phyloP scores from a whole-genome alignment of 1,140 invertebrate species.

The Idris sp. region DNA sequence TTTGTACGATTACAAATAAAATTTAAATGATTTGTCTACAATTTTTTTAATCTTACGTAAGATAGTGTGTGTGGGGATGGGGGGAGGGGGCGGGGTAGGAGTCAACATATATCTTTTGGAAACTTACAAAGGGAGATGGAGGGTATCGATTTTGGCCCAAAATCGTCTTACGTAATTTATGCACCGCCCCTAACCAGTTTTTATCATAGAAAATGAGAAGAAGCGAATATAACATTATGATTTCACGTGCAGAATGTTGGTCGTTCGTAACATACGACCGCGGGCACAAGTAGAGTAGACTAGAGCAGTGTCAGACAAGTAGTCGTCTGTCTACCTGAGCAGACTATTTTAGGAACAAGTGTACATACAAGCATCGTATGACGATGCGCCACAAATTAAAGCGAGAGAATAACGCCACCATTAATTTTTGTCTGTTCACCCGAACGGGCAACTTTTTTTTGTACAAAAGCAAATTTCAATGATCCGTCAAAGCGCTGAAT shows the following conservation, averaged over 20 bases:
- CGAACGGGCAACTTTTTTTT: conserved; percentile 22
- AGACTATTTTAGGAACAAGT: conserved; percentile 65
- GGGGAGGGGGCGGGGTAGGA: no score
- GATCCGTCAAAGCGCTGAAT: conserved; percentile 18
- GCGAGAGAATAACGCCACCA: conserved; percentile 52
- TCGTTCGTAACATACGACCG: conserved; percentile 37
- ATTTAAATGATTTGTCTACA: no score
- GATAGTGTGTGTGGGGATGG: no score
- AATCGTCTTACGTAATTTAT: no score
- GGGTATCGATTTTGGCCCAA: no score
- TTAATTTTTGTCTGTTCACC: conserved; percentile 28
- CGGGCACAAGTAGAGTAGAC: conserved; percentile 62
- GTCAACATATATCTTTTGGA: no score
- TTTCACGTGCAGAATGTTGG: neutral
- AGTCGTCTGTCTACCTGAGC: conserved; percentile 27
- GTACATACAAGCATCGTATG: conserved; percentile 28
- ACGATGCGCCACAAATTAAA: conserved; percentile 67
- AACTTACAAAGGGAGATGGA: no score
- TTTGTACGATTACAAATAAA: no score
- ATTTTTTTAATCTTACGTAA: no score
- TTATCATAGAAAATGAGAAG: no score
- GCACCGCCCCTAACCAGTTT: no score
- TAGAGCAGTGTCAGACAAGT: conserved; percentile 65
- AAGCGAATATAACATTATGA: conserved; percentile 10
- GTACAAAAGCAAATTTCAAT: conserved; percentile 28